Conservation (phyloP, 30 jellyfish, hydroid and myxozoan genomes). For the Pelagia noctiluca region DNA sequence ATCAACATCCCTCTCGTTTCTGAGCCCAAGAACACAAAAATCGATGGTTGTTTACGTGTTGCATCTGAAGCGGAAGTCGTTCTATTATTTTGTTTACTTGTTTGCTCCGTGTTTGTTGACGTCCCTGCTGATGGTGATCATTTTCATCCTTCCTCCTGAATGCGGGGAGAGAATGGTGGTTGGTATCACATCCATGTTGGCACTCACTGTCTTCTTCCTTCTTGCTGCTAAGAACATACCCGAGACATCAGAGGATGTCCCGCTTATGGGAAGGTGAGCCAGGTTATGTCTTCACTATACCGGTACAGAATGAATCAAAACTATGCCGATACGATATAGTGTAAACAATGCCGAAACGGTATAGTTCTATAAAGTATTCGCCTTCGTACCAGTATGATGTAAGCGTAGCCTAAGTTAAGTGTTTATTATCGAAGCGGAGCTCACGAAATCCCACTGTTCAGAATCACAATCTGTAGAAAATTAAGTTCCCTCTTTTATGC, state of each 20-base stretch:
- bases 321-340: too few species aligned
- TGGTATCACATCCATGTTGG: slow-evolving; percentile 73
- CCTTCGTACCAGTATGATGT: too few species aligned
- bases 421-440: too few species aligned
- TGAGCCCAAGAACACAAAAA: slow-evolving; percentile 52
- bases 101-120: slow-evolving; percentile 76
- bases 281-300: background rate
- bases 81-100: slow-evolving; percentile 65
- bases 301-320: background rate
- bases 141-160: slow-evolving; percentile 71
- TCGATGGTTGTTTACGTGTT: slow-evolving; percentile 30
- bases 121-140: slow-evolving; percentile 61
- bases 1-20: slow-evolving; percentile 23
- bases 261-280: slow-evolving; percentile 75
- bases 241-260: slow-evolving; percentile 80
- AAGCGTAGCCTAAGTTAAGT: too few species aligned
- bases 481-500: too few species aligned
- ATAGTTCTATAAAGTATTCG: background rate
- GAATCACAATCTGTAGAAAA: too few species aligned
- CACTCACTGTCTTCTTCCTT: slow-evolving; percentile 74
- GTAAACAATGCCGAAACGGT: background rate
- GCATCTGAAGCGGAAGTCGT: slow-evolving; percentile 58
- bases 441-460: too few species aligned
- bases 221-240: slow-evolving; percentile 80
- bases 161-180: slow-evolving; percentile 88